phyloP scores from a whole-genome alignment of 2,888 invertebrate species.

The Aethes cnicana region DNA sequence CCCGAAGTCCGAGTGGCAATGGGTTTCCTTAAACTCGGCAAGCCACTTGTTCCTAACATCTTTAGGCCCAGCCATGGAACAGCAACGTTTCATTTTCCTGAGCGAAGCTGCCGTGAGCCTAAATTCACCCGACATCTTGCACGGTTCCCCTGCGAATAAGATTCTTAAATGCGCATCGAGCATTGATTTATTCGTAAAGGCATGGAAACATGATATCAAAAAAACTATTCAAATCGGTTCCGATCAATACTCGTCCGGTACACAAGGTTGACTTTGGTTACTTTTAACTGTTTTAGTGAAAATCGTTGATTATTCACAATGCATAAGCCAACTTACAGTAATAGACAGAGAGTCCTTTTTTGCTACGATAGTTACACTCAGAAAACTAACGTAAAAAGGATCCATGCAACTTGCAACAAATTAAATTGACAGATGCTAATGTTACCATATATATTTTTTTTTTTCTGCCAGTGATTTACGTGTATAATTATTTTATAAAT shows the following conservation, averaged over 20 bases:
- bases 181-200: constrained; percentile 19
- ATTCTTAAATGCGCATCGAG: background rate
- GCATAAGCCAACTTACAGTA: too few species aligned
- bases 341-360: too few species aligned
- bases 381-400: too few species aligned
- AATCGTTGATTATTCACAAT: background rate
- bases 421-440: too few species aligned
- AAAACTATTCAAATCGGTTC: constrained; percentile 2
- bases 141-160: background rate
- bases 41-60: constrained; percentile 50
- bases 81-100: constrained; percentile 40
- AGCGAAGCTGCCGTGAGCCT: constrained; percentile 48
- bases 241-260: constrained; percentile 1
- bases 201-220: background rate
- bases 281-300: background rate
- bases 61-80: constrained; percentile 40
- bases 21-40: constrained; percentile 42
- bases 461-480: too few species aligned
- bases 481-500: too few species aligned
- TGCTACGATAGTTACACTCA: too few species aligned
- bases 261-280: background rate
- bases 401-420: too few species aligned
- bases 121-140: constrained; percentile 51
- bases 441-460: too few species aligned
- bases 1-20: constrained; percentile 23